Percentiles rank a stretch among this genome's conserved stretches.
These are phyloP conservation scores for Anguilla megastoma DNA, from an alignment of 2,797 vertebrate species.

Conservation along the genomic window DNA sequence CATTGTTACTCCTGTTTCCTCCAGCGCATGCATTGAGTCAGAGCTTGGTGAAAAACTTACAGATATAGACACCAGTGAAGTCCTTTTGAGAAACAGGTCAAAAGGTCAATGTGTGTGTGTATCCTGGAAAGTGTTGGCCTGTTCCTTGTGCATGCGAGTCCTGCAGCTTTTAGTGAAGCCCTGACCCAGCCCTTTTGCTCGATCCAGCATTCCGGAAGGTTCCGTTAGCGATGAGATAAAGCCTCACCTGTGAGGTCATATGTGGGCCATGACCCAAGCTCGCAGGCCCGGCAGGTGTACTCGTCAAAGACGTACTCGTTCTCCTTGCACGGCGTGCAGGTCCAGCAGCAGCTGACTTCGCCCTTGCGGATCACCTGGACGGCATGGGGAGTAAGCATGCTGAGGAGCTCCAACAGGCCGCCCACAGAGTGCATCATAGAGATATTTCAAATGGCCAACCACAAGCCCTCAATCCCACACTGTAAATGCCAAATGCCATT, in stretches of 20 bases:
- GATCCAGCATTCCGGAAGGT: not conserved
- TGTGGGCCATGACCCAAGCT: conserved; percentile 91
- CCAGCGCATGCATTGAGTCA: not conserved
- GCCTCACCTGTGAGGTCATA: conserved; percentile 89
- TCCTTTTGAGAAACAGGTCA: not conserved
- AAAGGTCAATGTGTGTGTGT: not conserved
- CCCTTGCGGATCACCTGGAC: conserved; percentile 96
- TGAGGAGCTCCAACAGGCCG: not conserved
- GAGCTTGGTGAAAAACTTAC: not conserved
- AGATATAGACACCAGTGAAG: not conserved
- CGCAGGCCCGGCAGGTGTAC: conserved; percentile 92
- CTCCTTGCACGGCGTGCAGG: conserved; percentile 97
- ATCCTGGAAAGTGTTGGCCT: conserved; percentile 20
- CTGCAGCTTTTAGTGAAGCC: not conserved
- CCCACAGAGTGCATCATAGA: not conserved
- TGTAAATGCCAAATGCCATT: no score
- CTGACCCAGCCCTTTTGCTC: not conserved
- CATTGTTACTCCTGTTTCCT: not conserved
- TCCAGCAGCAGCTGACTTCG: conserved; percentile 99
- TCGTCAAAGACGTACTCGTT: conserved; percentile 96
- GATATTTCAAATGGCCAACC: not conserved
- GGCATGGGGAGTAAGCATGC: not conserved
- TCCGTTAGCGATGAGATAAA: not conserved
- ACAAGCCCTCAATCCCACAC: not conserved
- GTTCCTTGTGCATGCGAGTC: not conserved